Conservation (phyloP, 2,797 vertebrate species). For the Triplophysa bombifrons region DNA sequence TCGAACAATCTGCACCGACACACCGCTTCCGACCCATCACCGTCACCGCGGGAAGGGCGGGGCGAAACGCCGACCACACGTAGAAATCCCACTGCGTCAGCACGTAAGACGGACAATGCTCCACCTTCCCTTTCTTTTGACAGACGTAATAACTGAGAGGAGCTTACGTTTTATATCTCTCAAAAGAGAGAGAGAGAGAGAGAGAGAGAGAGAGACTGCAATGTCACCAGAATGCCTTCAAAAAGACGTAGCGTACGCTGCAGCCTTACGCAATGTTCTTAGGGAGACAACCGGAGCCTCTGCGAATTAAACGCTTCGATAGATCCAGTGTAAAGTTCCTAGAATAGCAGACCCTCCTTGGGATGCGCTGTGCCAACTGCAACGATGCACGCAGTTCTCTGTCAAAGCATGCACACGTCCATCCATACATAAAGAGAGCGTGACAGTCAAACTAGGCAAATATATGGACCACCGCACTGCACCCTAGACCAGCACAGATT, state of each 20-base stretch:
- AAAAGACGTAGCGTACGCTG: conserved; percentile 71
- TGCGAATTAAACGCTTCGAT: conserved; percentile 49
- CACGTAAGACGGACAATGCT: conserved; percentile 80
- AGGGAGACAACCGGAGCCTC: conserved; percentile 50
- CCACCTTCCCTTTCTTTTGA: conserved; percentile 76
- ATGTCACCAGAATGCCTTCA: conserved; percentile 76
- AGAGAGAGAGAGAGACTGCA: conserved; percentile 70
- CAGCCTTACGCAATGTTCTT: conserved; percentile 64
- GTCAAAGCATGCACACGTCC: conserved; percentile 63
- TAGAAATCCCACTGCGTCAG: conserved; percentile 84
- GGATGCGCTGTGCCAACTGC: conserved; percentile 64
- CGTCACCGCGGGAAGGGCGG: conserved; percentile 88
- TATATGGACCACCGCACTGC: conserved; percentile 68
- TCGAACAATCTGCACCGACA: conserved; percentile 97
- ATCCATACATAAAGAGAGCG: conserved; percentile 63
- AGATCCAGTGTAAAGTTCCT: conserved; percentile 38
- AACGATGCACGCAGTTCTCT: conserved; percentile 54
- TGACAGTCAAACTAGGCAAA: conserved; percentile 67
- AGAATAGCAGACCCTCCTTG: conserved; percentile 62
- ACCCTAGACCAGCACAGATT: conserved; percentile 62
- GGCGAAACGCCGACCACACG: conserved; percentile 82
- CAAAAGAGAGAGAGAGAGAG: conserved; percentile 18
- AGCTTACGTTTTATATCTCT: conserved; percentile 47
- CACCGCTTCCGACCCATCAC: conserved; percentile 97
- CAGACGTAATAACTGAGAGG: conserved; percentile 70